Base-by-base conservation (phyloP, 1,140 invertebrate genomes). In the Penaeus indicus region DNA sequence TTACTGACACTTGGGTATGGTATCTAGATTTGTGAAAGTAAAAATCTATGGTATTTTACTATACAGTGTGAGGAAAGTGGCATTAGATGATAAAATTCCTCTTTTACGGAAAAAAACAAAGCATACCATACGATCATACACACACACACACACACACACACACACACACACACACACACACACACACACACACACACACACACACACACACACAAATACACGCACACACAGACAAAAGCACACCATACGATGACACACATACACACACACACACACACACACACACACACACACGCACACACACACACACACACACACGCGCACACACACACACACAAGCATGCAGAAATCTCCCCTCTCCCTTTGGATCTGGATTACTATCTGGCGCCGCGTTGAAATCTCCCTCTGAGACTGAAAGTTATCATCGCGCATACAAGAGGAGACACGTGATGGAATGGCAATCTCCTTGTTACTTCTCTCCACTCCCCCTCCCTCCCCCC, bases 321-420 rank as follows among this genome's bases (percentile, higher is more conserved):
- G 19, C 54, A 83, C 25, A 32, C 22, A 63, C 47, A 80, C 78
- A 54, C 42, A 60, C 78, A 60, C 47, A 60, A 42, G n/a, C 78
- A 54, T 42, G 42, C 78, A 80, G 42, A 54, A 21, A 80, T 42
- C 8, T 47, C 42, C 38, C 32, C 27, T 60, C 61, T 60, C 78
- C 27, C 25, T 1, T 3, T 80, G 78, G 25, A 80, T 80, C 78
- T 80, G 78, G 38, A 64, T 83, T 63, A 25, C n/a, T 32, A 25
- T 77, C 69, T 62, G 47, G 27, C 62, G 84, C 60, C 10, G 54
- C 63, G 84, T 77, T 77, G 67, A 77, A 85, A 61, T 85, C 47
- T 75, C 47, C 7, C 7, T 1, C 54, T 54, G 54, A 54, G 54
- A 11, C 54, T 11, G 54, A 54, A 54, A 54, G 54, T 54, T 54